phyloP scores from a whole-genome alignment of 1,140 invertebrate species.

The Lineus longissimus region DNA sequence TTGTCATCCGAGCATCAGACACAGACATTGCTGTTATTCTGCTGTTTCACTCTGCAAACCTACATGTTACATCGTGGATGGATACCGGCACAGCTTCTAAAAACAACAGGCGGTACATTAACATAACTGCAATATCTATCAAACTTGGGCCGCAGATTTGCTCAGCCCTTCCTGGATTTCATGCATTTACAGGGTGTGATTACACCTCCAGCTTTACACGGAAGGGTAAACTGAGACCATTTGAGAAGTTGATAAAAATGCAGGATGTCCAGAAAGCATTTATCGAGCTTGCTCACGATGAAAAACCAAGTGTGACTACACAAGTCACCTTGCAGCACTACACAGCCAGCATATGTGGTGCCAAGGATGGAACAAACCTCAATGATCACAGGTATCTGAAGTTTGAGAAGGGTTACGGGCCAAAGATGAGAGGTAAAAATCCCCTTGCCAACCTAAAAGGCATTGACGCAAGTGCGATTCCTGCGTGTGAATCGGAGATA shows the following conservation, averaged over 20 bases:
- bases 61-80: constrained; percentile 4
- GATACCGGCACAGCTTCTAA: constrained; percentile 8
- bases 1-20: constrained; percentile 5
- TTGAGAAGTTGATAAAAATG: background rate
- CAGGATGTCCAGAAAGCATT: background rate
- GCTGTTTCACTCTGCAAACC: background rate
- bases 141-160: background rate
- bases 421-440: background rate
- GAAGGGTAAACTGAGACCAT: constrained; percentile 9
- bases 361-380: background rate
- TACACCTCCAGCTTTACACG: constrained; percentile 12
- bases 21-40: background rate
- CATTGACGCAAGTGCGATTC: background rate
- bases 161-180: background rate
- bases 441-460: background rate
- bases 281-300: background rate
- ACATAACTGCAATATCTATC: constrained; percentile 2
- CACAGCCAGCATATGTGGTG: background rate
- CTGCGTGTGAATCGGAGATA: background rate
- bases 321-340: background rate
- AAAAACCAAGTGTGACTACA: background rate
- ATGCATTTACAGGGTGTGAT: constrained; percentile 10
- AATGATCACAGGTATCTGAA: background rate
- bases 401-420: background rate
- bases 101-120: constrained; percentile 15